Evolutionary conservation across 2,888 invertebrate genomes (phyloP).

Genomic region (Coenonympha arcania): DNA sequence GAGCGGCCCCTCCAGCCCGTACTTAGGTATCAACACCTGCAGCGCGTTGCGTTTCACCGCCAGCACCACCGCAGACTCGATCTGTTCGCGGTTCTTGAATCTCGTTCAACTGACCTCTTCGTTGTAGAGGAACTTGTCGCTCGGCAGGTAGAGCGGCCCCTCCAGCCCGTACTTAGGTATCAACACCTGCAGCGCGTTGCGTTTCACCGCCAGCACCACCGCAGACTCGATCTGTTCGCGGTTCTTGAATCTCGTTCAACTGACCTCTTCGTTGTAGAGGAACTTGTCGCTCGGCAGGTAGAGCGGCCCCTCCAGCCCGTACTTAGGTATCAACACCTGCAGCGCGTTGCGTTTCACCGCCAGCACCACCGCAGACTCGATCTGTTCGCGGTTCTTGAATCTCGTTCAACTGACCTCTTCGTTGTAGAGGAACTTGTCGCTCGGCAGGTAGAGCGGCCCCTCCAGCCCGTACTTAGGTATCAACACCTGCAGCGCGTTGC

Average conservation of each 20-base stretch:
- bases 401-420: slow-evolving; percentile 80
- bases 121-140: slow-evolving; percentile 82
- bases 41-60: too few species aligned
- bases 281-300: slow-evolving; percentile 81
- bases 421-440: slow-evolving; percentile 82
- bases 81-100: too few species aligned
- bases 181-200: neutral
- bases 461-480: slow-evolving; percentile 98
- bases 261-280: slow-evolving; percentile 86
- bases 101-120: too few species aligned
- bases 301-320: slow-evolving; percentile 94
- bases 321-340: slow-evolving; percentile 97
- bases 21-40: too few species aligned
- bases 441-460: slow-evolving; percentile 85
- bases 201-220: neutral
- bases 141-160: slow-evolving; percentile 85
- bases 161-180: slow-evolving; percentile 98
- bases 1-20: too few species aligned
- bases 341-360: slow-evolving; percentile 96
- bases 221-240: neutral
- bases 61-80: too few species aligned
- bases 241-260: slow-evolving; percentile 15
- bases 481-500: slow-evolving; percentile 97
- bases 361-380: slow-evolving; percentile 75
- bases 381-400: slow-evolving; percentile 61